Conservation (phyloP, 2,113 vertebrate genomes). For the Myxocyprinus asiaticus region DNA sequence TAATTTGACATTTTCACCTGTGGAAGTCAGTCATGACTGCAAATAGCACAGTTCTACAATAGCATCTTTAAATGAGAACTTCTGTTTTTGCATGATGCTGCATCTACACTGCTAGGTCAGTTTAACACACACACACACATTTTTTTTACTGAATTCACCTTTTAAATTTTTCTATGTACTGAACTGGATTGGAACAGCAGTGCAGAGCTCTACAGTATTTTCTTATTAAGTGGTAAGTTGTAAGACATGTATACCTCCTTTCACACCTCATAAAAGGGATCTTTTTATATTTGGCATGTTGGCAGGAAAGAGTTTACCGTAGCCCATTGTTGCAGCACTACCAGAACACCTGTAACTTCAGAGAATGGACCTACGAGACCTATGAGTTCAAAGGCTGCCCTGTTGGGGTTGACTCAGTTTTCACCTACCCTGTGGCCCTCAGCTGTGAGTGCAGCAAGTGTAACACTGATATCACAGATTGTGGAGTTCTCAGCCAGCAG, state of each 20-base stretch:
- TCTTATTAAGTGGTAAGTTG: too few relatives aligned
- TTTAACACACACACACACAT: too few relatives aligned
- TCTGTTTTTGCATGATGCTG: too few relatives aligned
- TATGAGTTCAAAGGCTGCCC: constrained; percentile 81
- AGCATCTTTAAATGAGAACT: too few relatives aligned
- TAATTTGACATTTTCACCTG: too few relatives aligned
- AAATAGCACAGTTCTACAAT: too few relatives aligned
- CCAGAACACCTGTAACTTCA: constrained; percentile 83
- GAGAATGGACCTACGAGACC: constrained; percentile 81
- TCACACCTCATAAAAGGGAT: not conserved
- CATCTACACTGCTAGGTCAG: too few relatives aligned
- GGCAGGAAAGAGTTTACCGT: constrained; percentile 38
- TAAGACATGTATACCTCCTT: not conserved
- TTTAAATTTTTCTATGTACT: too few relatives aligned
- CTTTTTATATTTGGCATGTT: not conserved
- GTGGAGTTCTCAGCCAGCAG: constrained; percentile 71
- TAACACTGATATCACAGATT: constrained; percentile 77
- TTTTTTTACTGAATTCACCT: too few relatives aligned
- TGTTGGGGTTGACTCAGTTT: constrained; percentile 67
- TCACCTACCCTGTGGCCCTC: constrained; percentile 83
- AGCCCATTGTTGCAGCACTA: constrained; percentile 62
- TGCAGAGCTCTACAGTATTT: too few relatives aligned
- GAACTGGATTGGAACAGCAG: too few relatives aligned
- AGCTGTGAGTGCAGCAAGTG: constrained; percentile 82
- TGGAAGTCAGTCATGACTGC: too few relatives aligned